phyloP scores from a whole-genome alignment of 1,140 invertebrate genomes.

The Trachymyrmex septentrionalis region DNA sequence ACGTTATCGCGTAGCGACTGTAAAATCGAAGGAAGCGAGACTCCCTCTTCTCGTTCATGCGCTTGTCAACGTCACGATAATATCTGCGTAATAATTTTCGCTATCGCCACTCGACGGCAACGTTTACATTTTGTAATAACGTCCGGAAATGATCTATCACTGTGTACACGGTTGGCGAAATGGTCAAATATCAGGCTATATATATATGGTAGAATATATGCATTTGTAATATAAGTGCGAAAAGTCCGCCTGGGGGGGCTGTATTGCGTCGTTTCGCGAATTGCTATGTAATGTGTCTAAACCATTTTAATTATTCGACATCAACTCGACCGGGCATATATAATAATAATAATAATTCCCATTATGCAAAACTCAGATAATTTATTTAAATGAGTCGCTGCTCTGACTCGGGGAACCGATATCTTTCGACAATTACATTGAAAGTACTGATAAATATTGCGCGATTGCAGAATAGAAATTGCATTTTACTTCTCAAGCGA shows the following conservation, averaged over 20 bases:
- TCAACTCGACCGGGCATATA: slow-evolving; percentile 22
- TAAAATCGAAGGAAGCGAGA: neutral
- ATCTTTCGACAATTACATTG: neutral
- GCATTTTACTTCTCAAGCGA: neutral
- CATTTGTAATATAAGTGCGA: slow-evolving; percentile 26
- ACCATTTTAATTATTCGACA: slow-evolving; percentile 39
- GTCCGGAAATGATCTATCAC: slow-evolving; percentile 58
- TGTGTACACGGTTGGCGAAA: slow-evolving; percentile 20
- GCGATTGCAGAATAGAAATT: neutral
- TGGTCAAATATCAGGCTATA: slow-evolving; percentile 9
- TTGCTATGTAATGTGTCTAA: neutral
- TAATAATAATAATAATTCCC: neutral
- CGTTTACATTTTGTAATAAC: slow-evolving; percentile 54
- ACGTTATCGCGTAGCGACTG: slow-evolving; percentile 31
- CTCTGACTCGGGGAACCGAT: slow-evolving; percentile 4
- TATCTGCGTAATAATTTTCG: slow-evolving; percentile 8
- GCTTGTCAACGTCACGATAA: slow-evolving; percentile 31
- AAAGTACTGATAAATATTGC: neutral
- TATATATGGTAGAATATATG: slow-evolving; percentile 15
- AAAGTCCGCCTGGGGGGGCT: neutral
- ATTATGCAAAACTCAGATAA: slow-evolving; percentile 34
- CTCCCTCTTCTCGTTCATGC: slow-evolving; percentile 6
- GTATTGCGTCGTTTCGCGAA: slow-evolving; percentile 6
- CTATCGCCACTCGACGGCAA: slow-evolving; percentile 19
- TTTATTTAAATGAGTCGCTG: slow-evolving; percentile 17